Base-by-base conservation (phyloP, 2,797 vertebrate species). In the Siniperca scherzeri region DNA sequence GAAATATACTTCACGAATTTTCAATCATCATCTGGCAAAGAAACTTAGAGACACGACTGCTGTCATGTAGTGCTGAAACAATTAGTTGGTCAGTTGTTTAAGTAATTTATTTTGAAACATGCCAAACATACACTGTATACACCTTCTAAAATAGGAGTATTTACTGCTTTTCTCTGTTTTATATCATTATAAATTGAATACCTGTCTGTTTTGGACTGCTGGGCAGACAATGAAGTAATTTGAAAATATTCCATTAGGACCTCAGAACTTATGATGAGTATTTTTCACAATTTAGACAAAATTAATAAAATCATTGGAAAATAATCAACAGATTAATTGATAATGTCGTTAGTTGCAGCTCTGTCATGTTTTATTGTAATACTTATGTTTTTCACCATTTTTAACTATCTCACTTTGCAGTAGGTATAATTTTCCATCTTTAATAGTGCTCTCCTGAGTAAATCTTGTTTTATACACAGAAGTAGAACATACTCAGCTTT, bases 391-490 rank as follows among this genome's bases (percentile, higher is more conserved):
- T 33, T 64, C 12, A 59, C n/a, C 12, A n/a, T 38, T 61, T 48
- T 42, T 17, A 9, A 19, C 3, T 2, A 13, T 68, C 25, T 68
- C 6, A 36, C 68, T 57, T 69, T 73, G 11, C 46, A 17, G 25
- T 17, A 17, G 50, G 33, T 4, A 14, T 70, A 21, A 55, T 53
- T 36, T 74, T 42, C 53, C 21, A 48, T 77, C 9, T 67, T 73
- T 25, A 66, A 65, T 62, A 27, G 27, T 42, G 33, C 68, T 61
- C 2, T 67, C 69, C 38, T 53, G 56, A 61, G 56, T 71, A 59
- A 25, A 27, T 25, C 46, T 44, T 48, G 30, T 69, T 79, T 68
- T 55, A 73, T 75, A 59, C 52, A 46, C 33, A 52, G 27, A 70
- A 1, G 13, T 44, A 38, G 19, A 78, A 50, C 55, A 57, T 50